Conservation (phyloP, 2,888 invertebrate species). For the Xanthorhoe designata region DNA sequence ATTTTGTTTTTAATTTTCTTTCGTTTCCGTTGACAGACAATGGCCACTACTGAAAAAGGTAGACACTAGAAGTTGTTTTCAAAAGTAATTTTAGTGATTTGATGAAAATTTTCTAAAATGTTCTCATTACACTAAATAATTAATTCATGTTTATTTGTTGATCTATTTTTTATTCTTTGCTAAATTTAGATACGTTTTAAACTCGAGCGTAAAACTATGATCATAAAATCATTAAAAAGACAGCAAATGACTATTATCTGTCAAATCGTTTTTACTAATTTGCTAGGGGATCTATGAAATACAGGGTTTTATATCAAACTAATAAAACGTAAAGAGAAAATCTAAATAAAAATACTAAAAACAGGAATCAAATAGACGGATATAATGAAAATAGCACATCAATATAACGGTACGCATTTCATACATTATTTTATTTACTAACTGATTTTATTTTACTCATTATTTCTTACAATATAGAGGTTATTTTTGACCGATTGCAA, state of each 20-base stretch:
- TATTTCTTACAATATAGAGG: slow-evolving; percentile 11
- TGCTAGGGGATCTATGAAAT: slow-evolving; percentile 80
- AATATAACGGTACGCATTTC: slow-evolving; percentile 21
- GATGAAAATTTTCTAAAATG: background rate
- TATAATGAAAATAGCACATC: slow-evolving; percentile 25
- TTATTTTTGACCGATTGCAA: slow-evolving; percentile 19
- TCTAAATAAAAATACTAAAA: slow-evolving; percentile 45
- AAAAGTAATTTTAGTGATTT: slow-evolving; percentile 19
- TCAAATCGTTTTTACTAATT: slow-evolving; percentile 69
- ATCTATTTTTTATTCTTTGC: background rate
- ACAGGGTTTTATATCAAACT: slow-evolving; percentile 70
- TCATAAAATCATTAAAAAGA: slow-evolving; percentile 14
- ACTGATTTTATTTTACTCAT: slow-evolving; percentile 45
- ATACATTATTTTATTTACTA: slow-evolving; percentile 36
- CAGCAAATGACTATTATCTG: slow-evolving; percentile 57
- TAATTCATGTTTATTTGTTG: background rate
- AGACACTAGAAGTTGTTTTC: background rate
- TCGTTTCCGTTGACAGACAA: slow-evolving; percentile 62
- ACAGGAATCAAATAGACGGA: slow-evolving; percentile 47
- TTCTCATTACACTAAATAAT: background rate
- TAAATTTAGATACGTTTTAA: background rate
- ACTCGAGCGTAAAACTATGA: background rate
- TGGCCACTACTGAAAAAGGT: slow-evolving; percentile 29
- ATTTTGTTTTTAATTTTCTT: slow-evolving; percentile 63
- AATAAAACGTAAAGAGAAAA: slow-evolving; percentile 43